A percentile compares a stretch with the other conserved stretches of the same genome.
phyloP scores from a whole-genome alignment of 2,113 vertebrate species.

The Microcebus tavaratra region DNA sequence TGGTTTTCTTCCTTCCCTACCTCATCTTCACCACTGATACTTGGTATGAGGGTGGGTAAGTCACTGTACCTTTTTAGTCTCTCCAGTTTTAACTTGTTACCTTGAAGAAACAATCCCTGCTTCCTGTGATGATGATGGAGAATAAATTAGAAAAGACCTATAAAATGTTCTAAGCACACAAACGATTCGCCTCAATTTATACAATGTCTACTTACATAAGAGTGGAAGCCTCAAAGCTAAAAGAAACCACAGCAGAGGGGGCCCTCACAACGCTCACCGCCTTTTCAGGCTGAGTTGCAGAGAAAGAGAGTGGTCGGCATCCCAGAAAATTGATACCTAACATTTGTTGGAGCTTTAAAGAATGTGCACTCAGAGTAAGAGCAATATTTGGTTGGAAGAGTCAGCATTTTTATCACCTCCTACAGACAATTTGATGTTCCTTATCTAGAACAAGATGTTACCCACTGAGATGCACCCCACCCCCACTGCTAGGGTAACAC shows the following conservation, averaged over 20 bases:
- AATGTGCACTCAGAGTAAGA: background rate
- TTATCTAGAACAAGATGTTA: constrained; percentile 49
- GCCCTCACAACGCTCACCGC: background rate
- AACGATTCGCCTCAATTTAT: background rate
- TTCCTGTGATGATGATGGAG: background rate
- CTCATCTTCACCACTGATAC: background rate
- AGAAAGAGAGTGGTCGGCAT: background rate
- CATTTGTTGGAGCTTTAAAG: background rate
- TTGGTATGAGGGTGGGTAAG: background rate
- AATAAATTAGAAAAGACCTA: background rate
- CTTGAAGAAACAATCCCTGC: background rate
- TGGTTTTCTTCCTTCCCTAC: background rate
- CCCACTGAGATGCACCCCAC: constrained; percentile 5
- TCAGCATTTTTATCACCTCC: constrained; percentile 51
- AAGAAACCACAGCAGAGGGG: background rate
- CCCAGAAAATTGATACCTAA: background rate
- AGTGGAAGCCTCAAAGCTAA: background rate
- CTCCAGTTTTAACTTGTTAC: background rate
- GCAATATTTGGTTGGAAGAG: constrained; percentile 15
- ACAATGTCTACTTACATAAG: background rate
- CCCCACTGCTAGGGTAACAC: constrained; percentile 64
- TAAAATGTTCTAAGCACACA: background rate
- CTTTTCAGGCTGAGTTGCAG: background rate
- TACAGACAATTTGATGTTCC: constrained; percentile 56
- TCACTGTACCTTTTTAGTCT: background rate